Conservation (phyloP, 2,888 invertebrate species). For the Willowsia nigromaculata region DNA sequence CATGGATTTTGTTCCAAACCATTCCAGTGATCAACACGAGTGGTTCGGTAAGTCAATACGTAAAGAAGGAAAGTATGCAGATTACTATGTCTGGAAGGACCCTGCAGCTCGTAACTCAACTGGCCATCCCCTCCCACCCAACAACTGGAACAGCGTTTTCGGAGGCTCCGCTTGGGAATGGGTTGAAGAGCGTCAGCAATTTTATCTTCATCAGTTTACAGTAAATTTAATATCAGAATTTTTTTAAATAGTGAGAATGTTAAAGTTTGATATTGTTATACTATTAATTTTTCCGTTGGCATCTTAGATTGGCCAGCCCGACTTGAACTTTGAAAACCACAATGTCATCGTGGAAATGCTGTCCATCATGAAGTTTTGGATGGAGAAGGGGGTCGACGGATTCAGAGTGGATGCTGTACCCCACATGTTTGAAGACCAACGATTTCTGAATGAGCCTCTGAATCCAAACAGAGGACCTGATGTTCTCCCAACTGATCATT, state of each 20-base stretch:
- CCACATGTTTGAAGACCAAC: conserved; percentile 81
- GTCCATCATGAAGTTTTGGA: conserved; percentile 86
- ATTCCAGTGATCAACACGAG: conserved; percentile 85
- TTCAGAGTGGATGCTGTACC: conserved; percentile 88
- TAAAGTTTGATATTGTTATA: too few species aligned
- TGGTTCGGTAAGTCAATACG: conserved; percentile 87
- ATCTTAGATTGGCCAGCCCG: conserved; percentile 86
- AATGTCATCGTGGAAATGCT: conserved; percentile 85
- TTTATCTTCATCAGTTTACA: conserved; percentile 89
- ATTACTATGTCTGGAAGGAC: conserved; percentile 91
- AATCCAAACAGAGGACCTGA: conserved; percentile 64
- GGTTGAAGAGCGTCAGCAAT: conserved; percentile 85
- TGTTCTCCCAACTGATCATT: conserved; percentile 82
- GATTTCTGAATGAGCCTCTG: conserved; percentile 81
- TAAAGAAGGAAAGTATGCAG: conserved; percentile 84
- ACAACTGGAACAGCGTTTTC: conserved; percentile 83
- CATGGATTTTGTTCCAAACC: conserved; percentile 88
- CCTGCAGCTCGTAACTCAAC: conserved; percentile 79
- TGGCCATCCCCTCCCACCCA: conserved; percentile 78
- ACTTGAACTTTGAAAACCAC: conserved; percentile 89
- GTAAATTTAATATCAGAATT: too few species aligned
- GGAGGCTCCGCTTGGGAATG: conserved; percentile 89
- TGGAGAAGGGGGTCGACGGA: conserved; percentile 89
- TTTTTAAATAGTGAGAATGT: too few species aligned
- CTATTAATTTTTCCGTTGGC: too few species aligned